Evolutionary conservation across 2,113 vertebrate genomes (phyloP).

Genomic region (Xiphias gladius): DNA sequence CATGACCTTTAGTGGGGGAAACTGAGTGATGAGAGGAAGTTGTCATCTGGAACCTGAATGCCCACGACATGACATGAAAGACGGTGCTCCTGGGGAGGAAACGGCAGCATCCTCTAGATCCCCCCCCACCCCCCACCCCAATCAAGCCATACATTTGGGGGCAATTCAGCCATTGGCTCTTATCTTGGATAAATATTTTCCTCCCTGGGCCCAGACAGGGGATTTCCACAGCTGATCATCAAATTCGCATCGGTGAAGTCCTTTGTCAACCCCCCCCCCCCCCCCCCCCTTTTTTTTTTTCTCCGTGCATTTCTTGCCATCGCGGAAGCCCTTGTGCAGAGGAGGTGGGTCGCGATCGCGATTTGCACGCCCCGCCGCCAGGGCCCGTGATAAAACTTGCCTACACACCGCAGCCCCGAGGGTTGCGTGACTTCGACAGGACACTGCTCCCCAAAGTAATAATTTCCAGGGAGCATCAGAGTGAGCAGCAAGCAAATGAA

Average conservation of each 20-base stretch:
- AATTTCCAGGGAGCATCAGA: slow-evolving; percentile 69
- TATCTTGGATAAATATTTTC: slow-evolving; percentile 84
- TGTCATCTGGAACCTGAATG: not conserved
- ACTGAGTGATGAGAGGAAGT: not conserved
- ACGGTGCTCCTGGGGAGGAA: slow-evolving; percentile 22
- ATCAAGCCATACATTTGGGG: slow-evolving; percentile 69
- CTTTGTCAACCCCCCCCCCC: slow-evolving; percentile 1
- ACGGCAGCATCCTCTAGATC: slow-evolving; percentile 63
- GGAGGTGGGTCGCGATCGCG: not conserved
- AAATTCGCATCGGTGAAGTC: not conserved
- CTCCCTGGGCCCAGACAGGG: slow-evolving; percentile 51
- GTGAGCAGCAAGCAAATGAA: slow-evolving; percentile 66
- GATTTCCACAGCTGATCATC: slow-evolving; percentile 60
- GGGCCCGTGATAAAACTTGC: slow-evolving; percentile 69
- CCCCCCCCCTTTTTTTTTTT: no score
- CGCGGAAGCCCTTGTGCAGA: not conserved
- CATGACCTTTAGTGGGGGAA: not conserved
- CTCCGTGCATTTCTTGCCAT: not conserved
- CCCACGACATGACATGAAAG: slow-evolving; percentile 27
- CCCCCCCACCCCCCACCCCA: not conserved
- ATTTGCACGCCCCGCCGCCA: slow-evolving; percentile 45
- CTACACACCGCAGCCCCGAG: slow-evolving; percentile 52
- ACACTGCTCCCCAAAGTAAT: slow-evolving; percentile 63
- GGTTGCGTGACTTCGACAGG: slow-evolving; percentile 75
- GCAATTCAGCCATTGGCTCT: slow-evolving; percentile 66